Evolutionary conservation across 2,888 invertebrate genomes (phyloP), one percentile per base, ranked within the genome.

Genomic region (Callyntrura guangdongensis): DNA sequence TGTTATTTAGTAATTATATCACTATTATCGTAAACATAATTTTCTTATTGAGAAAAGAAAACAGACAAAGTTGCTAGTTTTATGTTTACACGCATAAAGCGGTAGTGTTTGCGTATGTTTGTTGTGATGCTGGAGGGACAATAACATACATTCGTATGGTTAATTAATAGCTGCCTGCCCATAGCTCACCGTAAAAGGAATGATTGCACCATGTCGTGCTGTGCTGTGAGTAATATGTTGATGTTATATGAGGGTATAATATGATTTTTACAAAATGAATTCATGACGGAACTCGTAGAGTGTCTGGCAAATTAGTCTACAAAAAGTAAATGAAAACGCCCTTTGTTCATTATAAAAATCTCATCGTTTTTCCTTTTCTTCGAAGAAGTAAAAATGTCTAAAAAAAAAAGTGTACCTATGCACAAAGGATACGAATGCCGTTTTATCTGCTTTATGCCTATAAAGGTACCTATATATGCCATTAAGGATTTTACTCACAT

Each of bases 301-400:
- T 74, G 53, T 64, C 69, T 74, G 89, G 89, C 83, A 89, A 89
- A 81, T 90, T 85, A 90, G 89, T 81, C 79, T 81, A 69, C 79
- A 85, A 89, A 89, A 64, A 89, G 81, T 82, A 88, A 88, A 88
- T 47, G 87, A 90, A 84, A 85, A 90, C 89, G 89, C 89, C 89
- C 89, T 90, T 90, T 84, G 67, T 79, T 90, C 89, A 84, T 89
- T 77, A 84, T 90, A 90, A 90, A 79, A 90, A 79, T 90, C 79
- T 81, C 84, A 61, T 74, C 49, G 11, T 49, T 77, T 69, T 77
- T 56, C 86, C 36, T 86, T 85, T 77, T 56, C 86, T 59, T 87
- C 59, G 53, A 59, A 79, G 36, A 79, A 25, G 12, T 27, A 22
- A 47, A 64, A 61, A 47, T 45, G 61, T 22, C 45, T 59, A 84